phyloP scores from a whole-genome alignment of 2,113 vertebrate genomes.

The Melanotaenia duboulayi region DNA sequence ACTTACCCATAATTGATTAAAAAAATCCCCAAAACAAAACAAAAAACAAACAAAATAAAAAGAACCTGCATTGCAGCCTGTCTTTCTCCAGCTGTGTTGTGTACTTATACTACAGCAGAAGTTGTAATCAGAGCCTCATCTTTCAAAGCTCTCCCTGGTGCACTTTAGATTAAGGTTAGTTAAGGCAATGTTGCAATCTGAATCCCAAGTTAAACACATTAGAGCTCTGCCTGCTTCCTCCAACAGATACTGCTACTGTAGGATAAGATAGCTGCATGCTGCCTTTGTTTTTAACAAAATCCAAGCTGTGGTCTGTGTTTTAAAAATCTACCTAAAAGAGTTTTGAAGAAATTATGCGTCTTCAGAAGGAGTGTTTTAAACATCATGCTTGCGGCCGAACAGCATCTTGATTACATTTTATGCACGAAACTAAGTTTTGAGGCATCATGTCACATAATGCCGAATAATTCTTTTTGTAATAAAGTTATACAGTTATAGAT shows the following conservation, averaged over 20 bases:
- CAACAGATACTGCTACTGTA: slow-evolving; percentile 25
- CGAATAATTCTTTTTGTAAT: too few relatives aligned
- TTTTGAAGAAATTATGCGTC: neutral
- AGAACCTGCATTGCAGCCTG: slow-evolving; percentile 5
- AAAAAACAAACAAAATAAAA: slow-evolving; percentile 6
- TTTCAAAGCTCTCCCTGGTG: slow-evolving; percentile 64
- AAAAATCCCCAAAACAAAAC: too few relatives aligned
- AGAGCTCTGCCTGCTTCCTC: slow-evolving; percentile 36
- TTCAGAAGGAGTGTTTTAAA: too few relatives aligned
- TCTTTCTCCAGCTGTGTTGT: slow-evolving; percentile 27
- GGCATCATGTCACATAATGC: too few relatives aligned
- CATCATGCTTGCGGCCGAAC: too few relatives aligned
- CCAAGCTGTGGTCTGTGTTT: neutral
- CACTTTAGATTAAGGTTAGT: slow-evolving; percentile 69
- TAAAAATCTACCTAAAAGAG: neutral
- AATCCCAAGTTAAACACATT: slow-evolving; percentile 60
- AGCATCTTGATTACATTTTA: too few relatives aligned
- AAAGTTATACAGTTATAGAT: too few relatives aligned
- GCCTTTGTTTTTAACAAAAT: slow-evolving; percentile 38
- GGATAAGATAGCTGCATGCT: slow-evolving; percentile 54
- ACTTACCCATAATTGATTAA: neutral
- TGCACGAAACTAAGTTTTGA: too few relatives aligned
- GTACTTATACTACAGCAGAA: slow-evolving; percentile 26
- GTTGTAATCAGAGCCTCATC: slow-evolving; percentile 55
- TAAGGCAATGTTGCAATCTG: slow-evolving; percentile 54